Evolutionary conservation across 64 coral and sea anemone species (phyloP), one percentile per base, ranked within the genome.

Genomic region (Astreopora myriophthalma): DNA sequence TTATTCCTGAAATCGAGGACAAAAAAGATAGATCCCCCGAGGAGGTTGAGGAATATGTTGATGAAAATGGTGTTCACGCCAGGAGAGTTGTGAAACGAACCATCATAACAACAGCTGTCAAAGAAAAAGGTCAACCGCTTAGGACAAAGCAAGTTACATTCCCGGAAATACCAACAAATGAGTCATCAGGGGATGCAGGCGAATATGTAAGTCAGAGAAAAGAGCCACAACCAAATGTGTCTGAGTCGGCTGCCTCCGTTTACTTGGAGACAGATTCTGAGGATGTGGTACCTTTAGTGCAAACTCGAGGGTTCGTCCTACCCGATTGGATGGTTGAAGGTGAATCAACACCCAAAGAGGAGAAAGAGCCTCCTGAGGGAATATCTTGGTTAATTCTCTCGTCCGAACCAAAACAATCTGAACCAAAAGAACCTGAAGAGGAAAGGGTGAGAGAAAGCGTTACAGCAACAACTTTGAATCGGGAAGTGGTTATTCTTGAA

Each of bases 1-100:
- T 74, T 6, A 44, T 39, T 25, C 72, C 73, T 44, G 58, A 89
- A 67, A 64, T 89, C 6, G 44, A 74, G 8, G 85, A 26, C 25
- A 48, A 32, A 20, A 55, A 65, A 14, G 52, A 9, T 40, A 36
- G 27, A 6, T 13, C 75, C 5, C 19, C n/a, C 1, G 76, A 67
- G 24, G 29, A 74, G 68, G 9, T 85, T 71, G 93, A 86, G 31
- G 87, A 90, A 17, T 98, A 77, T 82, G 39, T 71, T 60, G 89
- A 94, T 85, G 69, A 91, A 16, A 72, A 89, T 35, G 92, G 96
- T 36, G 63, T 89, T 19, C 90, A 27, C 23, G 83, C 94, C 1
- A 87, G 31, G 30, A 34, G 92, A 46, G 70, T 91, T 34, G 75
- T 91, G 8, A 38, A 69, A 19, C 84, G 74, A 44, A 71, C 30